These are phyloP conservation scores for Tupaia chinensis DNA, from an alignment of 2,113 vertebrate species.

Conservation along the genomic window DNA sequence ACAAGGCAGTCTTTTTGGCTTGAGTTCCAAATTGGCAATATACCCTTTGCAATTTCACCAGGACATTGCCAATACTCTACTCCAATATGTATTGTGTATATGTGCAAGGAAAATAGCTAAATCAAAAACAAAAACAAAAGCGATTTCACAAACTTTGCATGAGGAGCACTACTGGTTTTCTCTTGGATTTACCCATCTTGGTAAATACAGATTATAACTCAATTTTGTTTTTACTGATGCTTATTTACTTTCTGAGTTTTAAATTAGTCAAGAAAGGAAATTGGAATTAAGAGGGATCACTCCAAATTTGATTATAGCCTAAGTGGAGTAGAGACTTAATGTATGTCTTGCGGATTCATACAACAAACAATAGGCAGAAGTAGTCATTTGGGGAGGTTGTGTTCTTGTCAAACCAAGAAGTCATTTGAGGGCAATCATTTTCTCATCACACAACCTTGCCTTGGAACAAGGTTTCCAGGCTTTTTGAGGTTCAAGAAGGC, in stretches of 20 bases:
- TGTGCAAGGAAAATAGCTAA: background rate
- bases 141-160: background rate
- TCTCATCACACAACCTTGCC: background rate
- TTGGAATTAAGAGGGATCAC: background rate
- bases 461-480: background rate
- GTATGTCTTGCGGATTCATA: background rate
- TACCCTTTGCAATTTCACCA: background rate
- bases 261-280: conserved; percentile 28
- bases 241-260: conserved; percentile 41
- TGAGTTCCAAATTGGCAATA: background rate
- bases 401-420: background rate
- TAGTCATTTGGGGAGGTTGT: background rate
- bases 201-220: conserved; percentile 37
- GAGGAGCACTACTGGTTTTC: background rate
- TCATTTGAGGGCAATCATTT: background rate
- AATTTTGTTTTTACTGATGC: conserved; percentile 5
- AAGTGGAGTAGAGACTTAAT: background rate
- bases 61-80: background rate
- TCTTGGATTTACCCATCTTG: conserved; percentile 1
- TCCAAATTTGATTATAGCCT: background rate
- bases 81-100: background rate
- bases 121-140: background rate
- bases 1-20: conserved; percentile 7
- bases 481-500: background rate
- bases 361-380: background rate